Evolutionary conservation across 1,140 invertebrate species (phyloP), one percentile per base, ranked within the genome.

Genomic region (Neoseiulus cucumeris): DNA sequence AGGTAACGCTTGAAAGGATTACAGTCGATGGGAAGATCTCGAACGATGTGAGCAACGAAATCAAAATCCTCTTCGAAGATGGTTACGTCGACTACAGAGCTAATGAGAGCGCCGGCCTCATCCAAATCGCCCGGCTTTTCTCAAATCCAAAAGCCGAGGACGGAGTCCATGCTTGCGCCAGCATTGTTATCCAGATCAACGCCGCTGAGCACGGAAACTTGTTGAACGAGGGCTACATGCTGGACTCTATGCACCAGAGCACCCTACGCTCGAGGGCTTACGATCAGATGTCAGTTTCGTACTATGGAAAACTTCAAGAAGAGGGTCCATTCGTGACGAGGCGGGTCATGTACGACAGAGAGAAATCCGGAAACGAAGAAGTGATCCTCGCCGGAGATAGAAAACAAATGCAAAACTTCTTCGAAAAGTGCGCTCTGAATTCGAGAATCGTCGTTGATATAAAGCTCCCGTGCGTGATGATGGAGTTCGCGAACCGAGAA

Each of bases 341-440:
- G 22, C 44, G 65, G 14, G 68, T 68, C 45, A 42, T 69, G 2
- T 42, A 65, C 44, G 42, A 42, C 33, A 29, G 42, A n/a, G 30
- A 67, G 28, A 28, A 64, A 44, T 12, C 47, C n/a, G 55, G 66
- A 12, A 47, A 45, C 28, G 69, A 68, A 25, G 42, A 68, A 17
- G 65, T 66, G 9, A 42, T 70, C 6, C 30, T 47, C 44, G 68
- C 69, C 6, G 69, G 69, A n/a, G 69, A 70, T 41, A 42, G 67
- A 14, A 39, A 66, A 17, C 45, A 64, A 17, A 42, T 65, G n/a
- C 17, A 28, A 5, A 25, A 12, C 5, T 70, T 66, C 45, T 47
- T 69, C 12, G 51, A 59, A 14, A 25, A 59, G 17, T 59, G 51
- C 30, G 7, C 20, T 14, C 28, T 17, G 12, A 25, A 25, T 9